Evolutionary conservation across 2,888 invertebrate species (phyloP).

Genomic region (Clistopyga incitator): DNA sequence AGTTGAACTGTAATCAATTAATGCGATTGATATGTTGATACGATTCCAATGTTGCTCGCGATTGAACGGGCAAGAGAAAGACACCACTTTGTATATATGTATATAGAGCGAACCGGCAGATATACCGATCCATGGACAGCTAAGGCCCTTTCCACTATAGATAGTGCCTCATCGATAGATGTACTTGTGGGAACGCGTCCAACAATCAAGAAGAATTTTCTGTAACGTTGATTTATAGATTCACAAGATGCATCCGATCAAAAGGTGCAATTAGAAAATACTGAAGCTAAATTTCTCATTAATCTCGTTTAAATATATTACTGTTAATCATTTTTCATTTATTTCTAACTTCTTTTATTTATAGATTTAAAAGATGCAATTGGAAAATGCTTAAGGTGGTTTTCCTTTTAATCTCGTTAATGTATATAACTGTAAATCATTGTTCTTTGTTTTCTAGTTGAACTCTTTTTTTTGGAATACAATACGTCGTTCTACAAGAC

Average conservation of each 20-base stretch:
- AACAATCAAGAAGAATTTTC: not conserved
- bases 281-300: not conserved
- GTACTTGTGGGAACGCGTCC: slow-evolving; percentile 2
- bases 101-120: not conserved
- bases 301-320: not conserved
- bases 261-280: too few relatives aligned
- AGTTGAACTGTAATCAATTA: too few relatives aligned
- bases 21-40: slow-evolving; percentile 43
- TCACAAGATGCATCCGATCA: too few relatives aligned
- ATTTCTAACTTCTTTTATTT: not conserved
- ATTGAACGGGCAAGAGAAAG: slow-evolving; percentile 27
- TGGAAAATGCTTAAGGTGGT: not conserved
- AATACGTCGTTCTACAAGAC: not conserved
- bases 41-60: slow-evolving; percentile 60
- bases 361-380: not conserved
- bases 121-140: slow-evolving; percentile 30
- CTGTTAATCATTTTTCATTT: not conserved
- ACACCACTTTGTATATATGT: slow-evolving; percentile 17
- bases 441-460: not conserved
- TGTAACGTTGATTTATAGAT: not conserved
- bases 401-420: not conserved
- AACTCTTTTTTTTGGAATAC: too few relatives aligned
- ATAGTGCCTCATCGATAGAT: not conserved
- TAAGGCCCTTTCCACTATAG: slow-evolving; percentile 5
- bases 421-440: not conserved